A percentile compares a stretch with the other conserved stretches of the same genome.
These are phyloP conservation scores for Macrosteles quadrilineatus DNA, from an alignment of 1,140 invertebrate genomes.

Conservation along the genomic window DNA sequence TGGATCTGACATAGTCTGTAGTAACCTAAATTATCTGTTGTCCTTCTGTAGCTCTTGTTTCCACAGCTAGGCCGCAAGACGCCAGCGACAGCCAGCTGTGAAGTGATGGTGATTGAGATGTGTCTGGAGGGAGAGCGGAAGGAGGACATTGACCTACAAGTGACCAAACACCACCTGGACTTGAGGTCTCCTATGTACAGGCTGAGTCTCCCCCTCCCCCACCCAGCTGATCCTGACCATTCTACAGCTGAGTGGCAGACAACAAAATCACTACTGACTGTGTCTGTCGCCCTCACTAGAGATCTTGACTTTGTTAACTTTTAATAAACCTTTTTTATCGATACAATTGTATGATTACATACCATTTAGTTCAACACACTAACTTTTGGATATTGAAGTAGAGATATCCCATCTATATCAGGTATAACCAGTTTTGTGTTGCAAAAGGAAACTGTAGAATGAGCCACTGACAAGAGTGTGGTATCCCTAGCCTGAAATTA, in stretches of 20 bases:
- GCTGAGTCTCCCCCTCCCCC: slow-evolving; percentile 72
- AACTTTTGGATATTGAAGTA: no score
- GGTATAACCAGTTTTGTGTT: no score
- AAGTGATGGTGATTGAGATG: slow-evolving; percentile 77
- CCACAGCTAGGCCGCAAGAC: slow-evolving; percentile 82
- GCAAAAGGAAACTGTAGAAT: no score
- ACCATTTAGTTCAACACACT: no score
- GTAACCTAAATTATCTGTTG: no score
- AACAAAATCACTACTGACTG: slow-evolving; percentile 55
- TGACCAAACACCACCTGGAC: slow-evolving; percentile 69
- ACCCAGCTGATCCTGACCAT: slow-evolving; percentile 73
- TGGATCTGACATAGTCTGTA: no score
- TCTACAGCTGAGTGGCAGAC: slow-evolving; percentile 78
- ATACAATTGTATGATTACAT: no score
- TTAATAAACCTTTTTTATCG: slow-evolving; percentile 19
- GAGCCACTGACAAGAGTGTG: no score
- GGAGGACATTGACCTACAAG: slow-evolving; percentile 67
- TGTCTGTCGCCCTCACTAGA: slow-evolving; percentile 33
- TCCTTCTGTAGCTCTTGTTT: no score
- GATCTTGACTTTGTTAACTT: slow-evolving; percentile 43
- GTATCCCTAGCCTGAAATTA: no score
- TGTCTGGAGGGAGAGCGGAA: slow-evolving; percentile 69
- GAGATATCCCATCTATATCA: no score
- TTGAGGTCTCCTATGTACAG: slow-evolving; percentile 64
- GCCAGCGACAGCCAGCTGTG: slow-evolving; percentile 77